Evolutionary conservation across 1,140 invertebrate species (phyloP).

Genomic region (Drosophila lacertosa): DNA sequence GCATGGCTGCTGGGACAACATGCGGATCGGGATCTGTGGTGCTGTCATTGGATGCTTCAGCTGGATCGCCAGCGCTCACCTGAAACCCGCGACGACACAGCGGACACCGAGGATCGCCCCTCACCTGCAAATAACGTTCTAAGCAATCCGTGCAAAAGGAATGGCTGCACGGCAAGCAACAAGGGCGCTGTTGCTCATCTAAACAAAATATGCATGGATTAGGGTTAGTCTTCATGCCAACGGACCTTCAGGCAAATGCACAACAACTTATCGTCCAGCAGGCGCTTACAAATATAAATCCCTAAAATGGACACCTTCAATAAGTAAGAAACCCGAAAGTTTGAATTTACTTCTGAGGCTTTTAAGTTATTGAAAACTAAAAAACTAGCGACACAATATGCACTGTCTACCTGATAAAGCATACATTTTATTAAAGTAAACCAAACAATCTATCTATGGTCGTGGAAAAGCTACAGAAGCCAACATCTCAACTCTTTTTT

Average conservation of each 20-base stretch:
- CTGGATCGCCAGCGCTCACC: slow-evolving; percentile 13
- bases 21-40: slow-evolving; percentile 29
- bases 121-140: slow-evolving; percentile 44
- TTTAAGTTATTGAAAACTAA: neutral
- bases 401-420: neutral
- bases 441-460: too few species aligned
- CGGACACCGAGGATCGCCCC: slow-evolving; percentile 51
- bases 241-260: slow-evolving; percentile 2
- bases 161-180: slow-evolving; percentile 51
- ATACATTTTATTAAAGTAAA: too few species aligned
- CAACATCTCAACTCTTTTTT: too few species aligned
- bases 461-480: too few species aligned
- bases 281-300: neutral
- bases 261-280: slow-evolving; percentile 2
- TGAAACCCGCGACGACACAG: slow-evolving; percentile 57
- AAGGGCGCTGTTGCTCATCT: slow-evolving; percentile 57
- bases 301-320: neutral
- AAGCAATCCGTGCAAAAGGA: slow-evolving; percentile 61
- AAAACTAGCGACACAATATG: neutral
- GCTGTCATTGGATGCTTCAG: slow-evolving; percentile 35
- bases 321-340: neutral
- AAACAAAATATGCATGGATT: slow-evolving; percentile 68
- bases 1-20: slow-evolving; percentile 29
- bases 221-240: slow-evolving; percentile 44
- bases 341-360: neutral